Evolutionary conservation across 2,888 invertebrate species (phyloP).

Genomic region (Oligia strigilis): DNA sequence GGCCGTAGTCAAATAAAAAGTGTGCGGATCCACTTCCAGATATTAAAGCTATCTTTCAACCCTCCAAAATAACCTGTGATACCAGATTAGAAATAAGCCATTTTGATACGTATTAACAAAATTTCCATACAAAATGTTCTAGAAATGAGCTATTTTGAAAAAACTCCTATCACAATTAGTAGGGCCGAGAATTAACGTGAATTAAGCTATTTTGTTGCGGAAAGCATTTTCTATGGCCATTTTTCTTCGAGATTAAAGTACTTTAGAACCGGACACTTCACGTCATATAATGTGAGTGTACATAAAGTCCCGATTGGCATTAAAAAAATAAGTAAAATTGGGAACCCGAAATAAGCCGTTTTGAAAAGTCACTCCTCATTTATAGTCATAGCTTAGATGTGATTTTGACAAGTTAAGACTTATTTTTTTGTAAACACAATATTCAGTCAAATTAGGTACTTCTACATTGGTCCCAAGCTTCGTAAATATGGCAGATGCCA

Average conservation of each 20-base stretch:
- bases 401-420: no score
- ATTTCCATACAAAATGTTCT: conserved; percentile 44
- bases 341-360: conserved; percentile 39
- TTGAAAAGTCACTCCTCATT: conserved; percentile 39
- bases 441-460: no score
- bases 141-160: conserved; percentile 47
- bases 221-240: conserved; percentile 44
- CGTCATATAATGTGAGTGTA: conserved; percentile 43
- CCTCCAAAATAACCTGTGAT: conserved; percentile 48
- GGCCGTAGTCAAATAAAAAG: conserved; percentile 38
- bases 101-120: conserved; percentile 46
- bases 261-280: conserved; percentile 46
- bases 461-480: no score
- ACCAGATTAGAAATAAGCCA: conserved; percentile 44
- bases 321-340: conserved; percentile 40
- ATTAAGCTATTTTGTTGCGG: conserved; percentile 47
- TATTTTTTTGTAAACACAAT: no score
- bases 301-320: conserved; percentile 41
- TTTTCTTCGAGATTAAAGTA: conserved; percentile 45
- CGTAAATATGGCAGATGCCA: no score
- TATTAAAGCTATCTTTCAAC: conserved; percentile 41
- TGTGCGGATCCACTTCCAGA: conserved; percentile 40
- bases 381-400: no score
- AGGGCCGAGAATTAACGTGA: conserved; percentile 46
- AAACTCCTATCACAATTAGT: conserved; percentile 45